Conservation (phyloP, 2,113 vertebrate species). For the Rhombomys opimus region DNA sequence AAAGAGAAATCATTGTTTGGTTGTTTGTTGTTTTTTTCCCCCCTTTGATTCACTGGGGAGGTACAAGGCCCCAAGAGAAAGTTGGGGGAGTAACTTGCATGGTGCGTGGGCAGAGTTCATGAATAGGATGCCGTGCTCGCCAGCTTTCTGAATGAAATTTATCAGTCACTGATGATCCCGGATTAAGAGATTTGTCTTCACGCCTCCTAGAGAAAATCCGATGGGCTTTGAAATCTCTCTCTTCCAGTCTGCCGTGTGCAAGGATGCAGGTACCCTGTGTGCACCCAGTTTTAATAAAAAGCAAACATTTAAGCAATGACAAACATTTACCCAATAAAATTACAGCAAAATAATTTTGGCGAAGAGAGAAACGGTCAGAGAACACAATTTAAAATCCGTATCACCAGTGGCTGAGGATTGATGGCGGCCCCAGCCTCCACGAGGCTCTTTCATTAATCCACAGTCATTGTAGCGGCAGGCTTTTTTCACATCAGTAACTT, state of each 20-base stretch:
- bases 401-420: constrained; percentile 76
- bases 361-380: constrained; percentile 61
- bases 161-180: neutral
- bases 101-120: neutral
- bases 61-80: neutral
- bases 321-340: constrained; percentile 77
- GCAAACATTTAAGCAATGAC: constrained; percentile 73
- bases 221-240: constrained; percentile 54
- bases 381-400: constrained; percentile 74
- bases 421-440: constrained; percentile 76
- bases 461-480: constrained; percentile 75
- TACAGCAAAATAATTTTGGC: constrained; percentile 74
- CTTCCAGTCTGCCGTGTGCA: neutral
- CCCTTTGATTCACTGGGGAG: neutral
- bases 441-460: constrained; percentile 84
- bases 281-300: constrained; percentile 71
- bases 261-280: neutral
- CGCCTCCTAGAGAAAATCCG: constrained; percentile 30
- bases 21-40: neutral
- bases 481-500: constrained; percentile 84
- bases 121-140: neutral
- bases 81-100: neutral
- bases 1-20: neutral
- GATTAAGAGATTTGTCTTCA: constrained; percentile 61
- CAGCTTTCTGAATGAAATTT: constrained; percentile 63